These are phyloP conservation scores for Cyprinodon tularosa DNA, from an alignment of 2,113 vertebrate genomes.

Conservation along the genomic window DNA sequence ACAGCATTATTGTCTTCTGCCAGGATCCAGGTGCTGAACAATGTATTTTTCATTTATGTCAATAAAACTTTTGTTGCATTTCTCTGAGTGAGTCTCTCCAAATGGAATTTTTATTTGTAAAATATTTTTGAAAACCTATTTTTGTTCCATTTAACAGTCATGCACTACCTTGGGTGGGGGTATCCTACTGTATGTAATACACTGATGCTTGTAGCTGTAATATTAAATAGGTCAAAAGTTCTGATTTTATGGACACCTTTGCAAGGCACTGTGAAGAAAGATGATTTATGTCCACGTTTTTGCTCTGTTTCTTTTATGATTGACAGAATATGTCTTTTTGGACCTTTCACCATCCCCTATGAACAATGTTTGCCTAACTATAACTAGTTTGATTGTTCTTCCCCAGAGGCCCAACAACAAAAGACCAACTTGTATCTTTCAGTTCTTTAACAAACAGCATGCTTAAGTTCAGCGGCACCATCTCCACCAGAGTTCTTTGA, in stretches of 20 bases:
- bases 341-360: constrained; percentile 8
- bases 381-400: constrained; percentile 40
- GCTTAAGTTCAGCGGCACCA: constrained; percentile 40
- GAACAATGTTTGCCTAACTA: constrained; percentile 41
- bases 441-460: constrained; percentile 55
- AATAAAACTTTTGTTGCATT: too few relatives aligned
- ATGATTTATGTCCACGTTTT: neutral
- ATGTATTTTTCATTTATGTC: too few relatives aligned
- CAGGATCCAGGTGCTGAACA: too few relatives aligned
- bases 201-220: neutral
- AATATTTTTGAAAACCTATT: neutral
- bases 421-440: constrained; percentile 42
- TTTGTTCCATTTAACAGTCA: neutral
- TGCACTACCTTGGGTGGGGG: too few relatives aligned
- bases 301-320: neutral
- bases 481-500: constrained; percentile 35
- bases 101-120: neutral
- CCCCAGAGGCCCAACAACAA: constrained; percentile 33
- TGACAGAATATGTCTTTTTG: neutral
- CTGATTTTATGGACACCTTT: neutral
- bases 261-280: neutral
- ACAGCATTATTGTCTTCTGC: too few relatives aligned
- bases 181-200: too few relatives aligned
- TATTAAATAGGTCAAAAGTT: too few relatives aligned
- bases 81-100: too few relatives aligned